Conservation (phyloP, 2,113 vertebrate genomes). For the Bothrops jararaca region DNA sequence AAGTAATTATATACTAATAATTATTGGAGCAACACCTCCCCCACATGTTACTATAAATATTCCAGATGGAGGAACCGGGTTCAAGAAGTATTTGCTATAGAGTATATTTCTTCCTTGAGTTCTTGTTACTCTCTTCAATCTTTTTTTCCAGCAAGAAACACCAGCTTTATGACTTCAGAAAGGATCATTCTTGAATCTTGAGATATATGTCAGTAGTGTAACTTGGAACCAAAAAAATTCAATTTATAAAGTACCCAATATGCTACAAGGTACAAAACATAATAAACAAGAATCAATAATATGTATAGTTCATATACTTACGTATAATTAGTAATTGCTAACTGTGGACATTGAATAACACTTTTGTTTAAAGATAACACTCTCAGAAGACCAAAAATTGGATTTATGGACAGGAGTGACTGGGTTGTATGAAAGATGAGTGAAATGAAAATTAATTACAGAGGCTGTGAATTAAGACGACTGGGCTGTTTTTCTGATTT, state of each 20-base stretch:
- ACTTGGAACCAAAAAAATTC: not conserved
- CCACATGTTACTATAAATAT: not conserved
- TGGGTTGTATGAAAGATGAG: not conserved
- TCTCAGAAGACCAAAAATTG: not conserved
- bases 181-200: not conserved
- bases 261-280: not conserved
- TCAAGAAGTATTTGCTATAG: not conserved
- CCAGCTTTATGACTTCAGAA: not conserved
- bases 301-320: not conserved
- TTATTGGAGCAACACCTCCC: not conserved
- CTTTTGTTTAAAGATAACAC: not conserved
- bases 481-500: not conserved
- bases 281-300: not conserved
- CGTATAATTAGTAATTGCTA: not conserved
- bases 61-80: not conserved
- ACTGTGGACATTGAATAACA: not conserved
- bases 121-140: not conserved
- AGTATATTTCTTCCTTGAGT: not conserved
- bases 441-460: not conserved
- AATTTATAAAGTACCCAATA: not conserved
- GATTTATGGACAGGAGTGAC: not conserved
- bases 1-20: not conserved
- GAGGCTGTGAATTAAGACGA: not conserved
- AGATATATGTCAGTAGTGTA: not conserved
- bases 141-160: not conserved